Evolutionary conservation across 2,888 invertebrate species (phyloP).

Genomic region (Thera obeliscata): DNA sequence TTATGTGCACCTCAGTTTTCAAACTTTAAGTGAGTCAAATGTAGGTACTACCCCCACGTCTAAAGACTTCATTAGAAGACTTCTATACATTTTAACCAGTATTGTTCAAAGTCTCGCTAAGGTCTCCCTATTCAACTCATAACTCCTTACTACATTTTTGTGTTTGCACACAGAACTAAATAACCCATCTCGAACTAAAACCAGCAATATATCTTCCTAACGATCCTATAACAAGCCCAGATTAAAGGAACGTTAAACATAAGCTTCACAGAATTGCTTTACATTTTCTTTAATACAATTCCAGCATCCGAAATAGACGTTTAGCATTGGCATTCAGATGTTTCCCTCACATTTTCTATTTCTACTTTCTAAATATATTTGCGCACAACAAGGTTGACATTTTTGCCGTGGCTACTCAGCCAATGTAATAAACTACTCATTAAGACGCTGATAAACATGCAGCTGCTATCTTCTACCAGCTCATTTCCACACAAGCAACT

Average conservation of each 20-base stretch:
- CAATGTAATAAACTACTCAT: constrained; percentile 51
- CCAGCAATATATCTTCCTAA: constrained; percentile 36
- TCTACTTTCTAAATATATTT: constrained; percentile 70
- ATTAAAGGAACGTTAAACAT: constrained; percentile 38
- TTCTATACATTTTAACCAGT: too few relatives aligned
- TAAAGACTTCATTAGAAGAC: too few relatives aligned
- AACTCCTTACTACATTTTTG: background rate
- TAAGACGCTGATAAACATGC: constrained; percentile 22
- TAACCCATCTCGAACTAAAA: constrained; percentile 23
- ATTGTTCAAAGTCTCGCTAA: too few relatives aligned
- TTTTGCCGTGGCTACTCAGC: constrained; percentile 53
- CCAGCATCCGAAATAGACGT: constrained; percentile 64
- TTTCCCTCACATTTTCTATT: constrained; percentile 75
- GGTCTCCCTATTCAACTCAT: too few relatives aligned
- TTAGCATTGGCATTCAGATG: constrained; percentile 79
- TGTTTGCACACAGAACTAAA: constrained; percentile 19
- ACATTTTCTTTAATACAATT: constrained; percentile 41
- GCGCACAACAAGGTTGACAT: constrained; percentile 68
- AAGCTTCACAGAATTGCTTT: constrained; percentile 30
- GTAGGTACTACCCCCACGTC: too few relatives aligned
- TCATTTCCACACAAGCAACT: too few relatives aligned
- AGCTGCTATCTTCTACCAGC: too few relatives aligned
- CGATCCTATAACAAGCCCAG: constrained; percentile 38
- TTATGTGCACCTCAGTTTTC: too few relatives aligned
- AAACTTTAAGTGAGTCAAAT: too few relatives aligned